These are phyloP conservation scores for Pyrocephalus nanus DNA, from an alignment of 2,797 vertebrate species.

Conservation along the genomic window DNA sequence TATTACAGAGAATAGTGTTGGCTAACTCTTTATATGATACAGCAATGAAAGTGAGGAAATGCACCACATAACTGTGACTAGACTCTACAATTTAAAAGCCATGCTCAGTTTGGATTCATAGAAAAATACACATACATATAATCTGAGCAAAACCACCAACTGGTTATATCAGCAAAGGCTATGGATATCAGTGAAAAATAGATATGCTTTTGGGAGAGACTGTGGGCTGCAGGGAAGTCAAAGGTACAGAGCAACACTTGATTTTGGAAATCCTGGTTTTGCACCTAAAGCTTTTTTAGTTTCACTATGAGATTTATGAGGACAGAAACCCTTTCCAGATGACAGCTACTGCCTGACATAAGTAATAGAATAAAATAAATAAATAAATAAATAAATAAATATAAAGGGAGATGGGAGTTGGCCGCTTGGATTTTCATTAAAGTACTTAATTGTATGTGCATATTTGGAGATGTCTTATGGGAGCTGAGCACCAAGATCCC, in stretches of 20 bases:
- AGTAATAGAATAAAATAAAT: neutral
- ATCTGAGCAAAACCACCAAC: neutral
- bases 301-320: neutral
- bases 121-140: neutral
- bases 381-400: neutral
- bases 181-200: neutral
- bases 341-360: neutral
- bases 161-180: neutral
- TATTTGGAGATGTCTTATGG: neutral
- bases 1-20: neutral
- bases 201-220: neutral
- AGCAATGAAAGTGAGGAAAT: neutral
- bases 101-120: neutral
- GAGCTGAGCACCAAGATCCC: neutral
- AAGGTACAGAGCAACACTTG: neutral
- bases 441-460: neutral
- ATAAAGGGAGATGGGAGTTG: rapidly evolving
- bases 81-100: neutral
- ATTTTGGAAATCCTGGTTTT: neutral
- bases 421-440: neutral
- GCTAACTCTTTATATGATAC: neutral
- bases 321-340: neutral
- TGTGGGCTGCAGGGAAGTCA: neutral
- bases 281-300: neutral
- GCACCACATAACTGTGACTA: neutral